phyloP scores from a whole-genome alignment of 2,888 invertebrate species.

The Gari tellinella region DNA sequence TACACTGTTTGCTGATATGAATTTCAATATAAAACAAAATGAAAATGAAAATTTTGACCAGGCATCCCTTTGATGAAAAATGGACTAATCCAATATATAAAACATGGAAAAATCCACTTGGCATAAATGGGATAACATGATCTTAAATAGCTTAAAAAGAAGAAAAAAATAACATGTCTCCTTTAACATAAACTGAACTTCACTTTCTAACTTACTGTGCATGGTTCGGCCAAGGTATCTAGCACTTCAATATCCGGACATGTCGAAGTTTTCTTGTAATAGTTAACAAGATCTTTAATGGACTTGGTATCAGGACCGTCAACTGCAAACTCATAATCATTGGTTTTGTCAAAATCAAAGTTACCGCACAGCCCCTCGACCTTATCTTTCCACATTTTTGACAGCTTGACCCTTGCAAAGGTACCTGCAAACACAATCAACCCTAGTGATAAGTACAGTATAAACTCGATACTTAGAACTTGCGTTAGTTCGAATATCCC shows the following conservation, averaged over 20 bases:
- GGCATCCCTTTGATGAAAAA: no score
- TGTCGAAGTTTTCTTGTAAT: neutral
- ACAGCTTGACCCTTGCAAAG: conserved; percentile 33
- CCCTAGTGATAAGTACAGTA: conserved; percentile 89
- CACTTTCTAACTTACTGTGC: conserved; percentile 16
- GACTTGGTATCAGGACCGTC: conserved; percentile 84
- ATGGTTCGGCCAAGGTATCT: conserved; percentile 6
- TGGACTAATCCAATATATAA: no score
- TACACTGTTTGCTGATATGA: no score
- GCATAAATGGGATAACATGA: no score
- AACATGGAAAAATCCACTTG: no score
- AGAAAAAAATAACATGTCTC: no score
- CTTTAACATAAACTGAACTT: no score
- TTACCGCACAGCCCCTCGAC: conserved; percentile 61
- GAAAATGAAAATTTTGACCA: no score
- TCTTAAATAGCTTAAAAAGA: no score
- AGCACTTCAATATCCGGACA: conserved; percentile 18
- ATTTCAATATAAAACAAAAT: no score
- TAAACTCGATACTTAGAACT: conserved; percentile 85
- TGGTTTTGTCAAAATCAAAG: conserved; percentile 87
- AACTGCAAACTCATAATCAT: conserved; percentile 94
- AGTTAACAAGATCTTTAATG: conserved; percentile 27
- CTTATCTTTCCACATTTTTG: conserved; percentile 27
- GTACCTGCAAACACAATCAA: conserved; percentile 69
- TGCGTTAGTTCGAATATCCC: no score